Conservation (phyloP, 2,888 invertebrate species). For the Callimorpha dominula region DNA sequence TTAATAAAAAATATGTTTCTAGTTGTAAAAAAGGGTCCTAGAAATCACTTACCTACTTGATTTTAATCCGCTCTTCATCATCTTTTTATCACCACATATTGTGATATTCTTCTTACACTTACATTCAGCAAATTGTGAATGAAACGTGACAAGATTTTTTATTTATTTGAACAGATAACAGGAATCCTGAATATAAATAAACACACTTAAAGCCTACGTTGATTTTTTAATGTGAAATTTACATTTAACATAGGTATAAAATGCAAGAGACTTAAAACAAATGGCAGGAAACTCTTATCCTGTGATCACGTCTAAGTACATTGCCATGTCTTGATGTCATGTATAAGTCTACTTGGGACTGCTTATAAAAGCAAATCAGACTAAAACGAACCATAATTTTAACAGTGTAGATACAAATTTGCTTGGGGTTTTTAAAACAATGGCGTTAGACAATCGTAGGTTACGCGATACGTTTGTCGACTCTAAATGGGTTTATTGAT, state of each 20-base stretch:
- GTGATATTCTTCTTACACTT: background rate
- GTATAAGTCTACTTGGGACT: slow-evolving; percentile 36
- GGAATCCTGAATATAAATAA: background rate
- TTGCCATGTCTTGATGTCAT: slow-evolving; percentile 52
- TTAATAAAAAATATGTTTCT: too few relatives aligned
- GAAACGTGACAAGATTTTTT: background rate
- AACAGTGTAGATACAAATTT: slow-evolving; percentile 14
- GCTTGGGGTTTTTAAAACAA: slow-evolving; percentile 33
- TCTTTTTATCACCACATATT: too few relatives aligned
- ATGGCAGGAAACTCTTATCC: slow-evolving; percentile 53
- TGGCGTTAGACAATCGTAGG: slow-evolving; percentile 55
- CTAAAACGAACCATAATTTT: slow-evolving; percentile 31
- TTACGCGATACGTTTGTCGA: slow-evolving; percentile 57
- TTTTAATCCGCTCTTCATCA: too few relatives aligned
- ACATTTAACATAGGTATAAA: slow-evolving; percentile 24
- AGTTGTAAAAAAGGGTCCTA: too few relatives aligned
- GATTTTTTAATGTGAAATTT: slow-evolving; percentile 9
- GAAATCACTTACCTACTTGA: too few relatives aligned
- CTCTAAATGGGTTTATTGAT: slow-evolving; percentile 68
- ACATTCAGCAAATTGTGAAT: background rate
- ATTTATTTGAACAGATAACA: background rate
- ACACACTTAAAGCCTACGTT: background rate
- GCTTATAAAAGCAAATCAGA: slow-evolving; percentile 32
- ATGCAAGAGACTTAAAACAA: slow-evolving; percentile 35
- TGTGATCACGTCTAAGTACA: slow-evolving; percentile 53